Percentiles rank a stretch among this genome's conserved stretches.
phyloP scores from a whole-genome alignment of 2,797 vertebrate species.

The Tarsius wallacei region DNA sequence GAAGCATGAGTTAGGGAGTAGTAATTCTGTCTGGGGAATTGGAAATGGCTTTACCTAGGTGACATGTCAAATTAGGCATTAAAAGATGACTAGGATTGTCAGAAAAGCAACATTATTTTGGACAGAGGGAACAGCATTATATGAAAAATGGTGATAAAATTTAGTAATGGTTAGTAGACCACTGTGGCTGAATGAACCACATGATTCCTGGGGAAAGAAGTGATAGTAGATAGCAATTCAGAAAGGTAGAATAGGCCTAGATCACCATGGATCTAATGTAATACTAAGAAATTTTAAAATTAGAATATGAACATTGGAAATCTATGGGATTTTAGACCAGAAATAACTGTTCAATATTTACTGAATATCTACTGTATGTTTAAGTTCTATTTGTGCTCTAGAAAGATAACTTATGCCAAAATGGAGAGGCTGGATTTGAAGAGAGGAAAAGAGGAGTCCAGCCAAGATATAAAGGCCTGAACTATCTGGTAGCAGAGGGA shows the following conservation, averaged over 20 bases:
- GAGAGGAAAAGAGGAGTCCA: neutral
- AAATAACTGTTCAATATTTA: neutral
- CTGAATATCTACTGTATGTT: neutral
- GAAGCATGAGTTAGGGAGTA: too few species aligned
- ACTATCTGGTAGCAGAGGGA: neutral
- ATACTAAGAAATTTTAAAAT: neutral
- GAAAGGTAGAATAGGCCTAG: neutral
- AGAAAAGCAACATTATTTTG: constrained; percentile 11
- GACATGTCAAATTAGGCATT: too few species aligned
- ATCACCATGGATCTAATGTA: neutral
- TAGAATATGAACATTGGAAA: neutral
- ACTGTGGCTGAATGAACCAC: neutral
- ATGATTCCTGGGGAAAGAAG: neutral
- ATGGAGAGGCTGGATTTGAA: neutral
- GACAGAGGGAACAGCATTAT: neutral
- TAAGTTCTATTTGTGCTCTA: neutral
- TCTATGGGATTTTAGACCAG: neutral
- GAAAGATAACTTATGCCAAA: neutral
- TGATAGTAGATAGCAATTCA: neutral
- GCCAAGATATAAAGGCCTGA: neutral
- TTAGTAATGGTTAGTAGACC: neutral
- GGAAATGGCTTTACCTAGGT: too few species aligned
- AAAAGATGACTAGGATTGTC: neutral
- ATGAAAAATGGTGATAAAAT: neutral
- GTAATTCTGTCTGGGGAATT: too few species aligned